Percentiles rank a stretch among this genome's conserved stretches.
Evolutionary conservation across 64 coral and sea anemone species (phyloP).

Genomic region (Porites australiensis): DNA sequence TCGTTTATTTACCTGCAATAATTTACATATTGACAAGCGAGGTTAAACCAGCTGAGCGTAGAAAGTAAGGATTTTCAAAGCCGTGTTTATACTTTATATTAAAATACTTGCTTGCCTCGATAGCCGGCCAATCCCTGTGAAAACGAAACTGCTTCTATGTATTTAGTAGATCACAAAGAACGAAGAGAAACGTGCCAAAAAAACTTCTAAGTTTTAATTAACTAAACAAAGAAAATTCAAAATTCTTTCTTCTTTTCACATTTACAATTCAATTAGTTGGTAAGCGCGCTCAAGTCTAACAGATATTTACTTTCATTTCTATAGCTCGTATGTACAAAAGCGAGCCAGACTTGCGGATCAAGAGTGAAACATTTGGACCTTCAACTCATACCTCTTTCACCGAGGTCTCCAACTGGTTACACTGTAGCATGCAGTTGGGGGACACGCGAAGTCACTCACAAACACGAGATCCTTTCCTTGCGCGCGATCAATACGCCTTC

Average conservation of each 20-base stretch:
- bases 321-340: constrained; percentile 51
- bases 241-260: not conserved
- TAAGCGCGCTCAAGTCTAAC: not conserved
- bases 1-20: not conserved
- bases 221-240: not conserved
- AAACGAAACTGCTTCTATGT: no score
- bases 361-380: not conserved
- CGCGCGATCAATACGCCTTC: constrained; percentile 28
- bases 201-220: not conserved
- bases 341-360: constrained; percentile 31
- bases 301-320: not conserved
- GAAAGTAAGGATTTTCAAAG: not conserved
- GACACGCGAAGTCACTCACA: constrained; percentile 10
- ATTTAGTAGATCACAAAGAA: not conserved
- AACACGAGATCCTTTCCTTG: constrained; percentile 34
- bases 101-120: no score
- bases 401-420: constrained; percentile 46
- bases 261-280: not conserved
- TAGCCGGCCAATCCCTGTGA: no score
- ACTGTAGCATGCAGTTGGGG: constrained; percentile 42
- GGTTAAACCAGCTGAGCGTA: not conserved
- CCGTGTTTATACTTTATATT: not conserved
- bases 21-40: constrained; percentile 26
- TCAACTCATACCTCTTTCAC: constrained; percentile 8
- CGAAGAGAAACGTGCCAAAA: not conserved